These are phyloP conservation scores for Samia ricini DNA, from an alignment of 1,140 invertebrate genomes.

Conservation along the genomic window DNA sequence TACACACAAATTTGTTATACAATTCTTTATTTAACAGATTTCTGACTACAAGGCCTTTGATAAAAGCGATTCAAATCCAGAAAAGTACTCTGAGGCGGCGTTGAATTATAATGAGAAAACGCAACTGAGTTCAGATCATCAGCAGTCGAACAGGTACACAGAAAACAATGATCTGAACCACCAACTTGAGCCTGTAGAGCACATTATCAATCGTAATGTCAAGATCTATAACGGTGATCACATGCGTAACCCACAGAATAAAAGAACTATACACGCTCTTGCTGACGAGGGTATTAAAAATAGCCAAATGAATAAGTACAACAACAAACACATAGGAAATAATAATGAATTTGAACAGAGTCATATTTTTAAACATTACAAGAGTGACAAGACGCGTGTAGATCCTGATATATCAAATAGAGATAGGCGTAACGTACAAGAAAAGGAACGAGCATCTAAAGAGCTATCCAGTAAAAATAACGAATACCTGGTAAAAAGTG, in stretches of 20 bases:
- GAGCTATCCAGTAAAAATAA: constrained; percentile 1
- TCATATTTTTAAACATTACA: not conserved
- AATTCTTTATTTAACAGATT: not conserved
- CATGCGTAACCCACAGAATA: not conserved
- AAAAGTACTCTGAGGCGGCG: not conserved
- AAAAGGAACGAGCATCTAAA: not conserved
- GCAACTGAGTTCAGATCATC: not conserved
- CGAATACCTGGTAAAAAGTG: constrained; percentile 16
- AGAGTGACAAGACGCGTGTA: not conserved
- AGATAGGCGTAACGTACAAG: constrained; percentile 9
- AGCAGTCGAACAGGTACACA: constrained; percentile 18
- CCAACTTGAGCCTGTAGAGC: constrained; percentile 7
- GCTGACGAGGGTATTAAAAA: not conserved
- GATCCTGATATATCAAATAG: not conserved
- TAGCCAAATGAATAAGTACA: not conserved
- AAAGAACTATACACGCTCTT: not conserved
- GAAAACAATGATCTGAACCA: constrained; percentile 22
- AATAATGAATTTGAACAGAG: not conserved
- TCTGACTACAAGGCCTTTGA: not conserved
- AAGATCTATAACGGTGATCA: constrained; percentile 2
- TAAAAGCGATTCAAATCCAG: not conserved
- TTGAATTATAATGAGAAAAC: not conserved
- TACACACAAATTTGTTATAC: not conserved
- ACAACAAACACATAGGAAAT: not conserved
- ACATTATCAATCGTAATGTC: constrained; percentile 15